phyloP scores from a whole-genome alignment of 2,113 vertebrate genomes.

The Cyprinodon tularosa region DNA sequence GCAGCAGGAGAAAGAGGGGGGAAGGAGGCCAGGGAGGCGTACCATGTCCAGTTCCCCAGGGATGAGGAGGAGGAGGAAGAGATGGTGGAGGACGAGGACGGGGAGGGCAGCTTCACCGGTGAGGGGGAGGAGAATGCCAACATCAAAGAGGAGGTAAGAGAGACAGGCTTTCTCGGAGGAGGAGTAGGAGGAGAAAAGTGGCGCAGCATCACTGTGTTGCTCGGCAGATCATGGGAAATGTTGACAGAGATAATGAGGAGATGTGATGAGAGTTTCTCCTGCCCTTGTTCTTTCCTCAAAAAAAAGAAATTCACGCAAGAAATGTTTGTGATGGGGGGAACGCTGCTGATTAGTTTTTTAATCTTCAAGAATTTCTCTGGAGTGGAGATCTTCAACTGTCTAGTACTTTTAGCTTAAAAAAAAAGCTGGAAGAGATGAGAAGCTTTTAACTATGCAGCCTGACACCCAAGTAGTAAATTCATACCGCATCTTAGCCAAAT shows the following conservation, averaged over 20 bases:
- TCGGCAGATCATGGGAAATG: conserved; percentile 32
- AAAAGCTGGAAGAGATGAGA: background rate
- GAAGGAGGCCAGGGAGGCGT: conserved; percentile 79
- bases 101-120: conserved; percentile 74
- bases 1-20: conserved; percentile 63
- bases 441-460: conserved; percentile 29
- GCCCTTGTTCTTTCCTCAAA: conserved; percentile 22
- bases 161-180: conserved; percentile 63
- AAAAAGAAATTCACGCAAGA: conserved; percentile 30
- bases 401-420: conserved; percentile 9
- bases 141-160: conserved; percentile 86
- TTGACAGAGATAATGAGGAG: conserved; percentile 7
- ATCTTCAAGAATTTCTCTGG: conserved; percentile 31
- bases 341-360: conserved; percentile 51
- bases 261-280: conserved; percentile 33
- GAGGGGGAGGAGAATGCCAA: conserved; percentile 80
- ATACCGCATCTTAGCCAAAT: background rate
- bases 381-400: conserved; percentile 39
- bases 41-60: conserved; percentile 76
- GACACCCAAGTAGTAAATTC: conserved; percentile 17
- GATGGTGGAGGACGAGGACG: conserved; percentile 74
- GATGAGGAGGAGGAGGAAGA: conserved; percentile 74
- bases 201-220: conserved; percentile 58
- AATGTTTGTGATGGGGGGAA: conserved; percentile 31
- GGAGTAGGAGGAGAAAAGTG: conserved; percentile 68